A percentile compares a stretch with the other conserved stretches of the same genome.
Conservation (phyloP, 1,140 invertebrate genomes). For the Diachasmimorpha longicaudata region DNA sequence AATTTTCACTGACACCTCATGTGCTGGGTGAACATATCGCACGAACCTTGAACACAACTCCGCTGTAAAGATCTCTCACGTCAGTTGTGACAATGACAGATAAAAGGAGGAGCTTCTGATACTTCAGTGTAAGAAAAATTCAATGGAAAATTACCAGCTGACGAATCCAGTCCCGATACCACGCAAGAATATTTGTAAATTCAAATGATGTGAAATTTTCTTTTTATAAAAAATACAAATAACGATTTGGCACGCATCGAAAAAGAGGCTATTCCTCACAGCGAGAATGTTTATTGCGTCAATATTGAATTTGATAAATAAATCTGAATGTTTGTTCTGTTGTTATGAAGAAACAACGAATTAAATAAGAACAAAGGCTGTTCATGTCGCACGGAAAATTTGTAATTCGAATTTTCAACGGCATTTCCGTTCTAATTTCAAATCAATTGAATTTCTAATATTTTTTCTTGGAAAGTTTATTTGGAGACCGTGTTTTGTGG, state of each 20-base stretch:
- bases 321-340: neutral
- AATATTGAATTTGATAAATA: conserved; percentile 1
- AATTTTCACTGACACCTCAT: neutral
- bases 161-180: neutral
- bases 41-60: neutral
- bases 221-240: neutral
- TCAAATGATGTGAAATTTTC: neutral
- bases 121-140: neutral
- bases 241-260: neutral
- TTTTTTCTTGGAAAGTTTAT: neutral
- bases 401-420: conserved; percentile 11
- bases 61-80: neutral
- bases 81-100: neutral
- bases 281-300: neutral
- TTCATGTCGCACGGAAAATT: neutral
- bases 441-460: neutral
- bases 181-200: neutral
- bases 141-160: neutral
- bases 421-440: neutral
- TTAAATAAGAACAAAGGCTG: neutral
- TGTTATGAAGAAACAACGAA: neutral
- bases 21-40: neutral
- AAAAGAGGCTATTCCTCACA: neutral
- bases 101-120: neutral
- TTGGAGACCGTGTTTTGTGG: too few relatives aligned